These are phyloP conservation scores for Cremastinae sp. DNA, from an alignment of 2,888 invertebrate species.

Conservation along the genomic window DNA sequence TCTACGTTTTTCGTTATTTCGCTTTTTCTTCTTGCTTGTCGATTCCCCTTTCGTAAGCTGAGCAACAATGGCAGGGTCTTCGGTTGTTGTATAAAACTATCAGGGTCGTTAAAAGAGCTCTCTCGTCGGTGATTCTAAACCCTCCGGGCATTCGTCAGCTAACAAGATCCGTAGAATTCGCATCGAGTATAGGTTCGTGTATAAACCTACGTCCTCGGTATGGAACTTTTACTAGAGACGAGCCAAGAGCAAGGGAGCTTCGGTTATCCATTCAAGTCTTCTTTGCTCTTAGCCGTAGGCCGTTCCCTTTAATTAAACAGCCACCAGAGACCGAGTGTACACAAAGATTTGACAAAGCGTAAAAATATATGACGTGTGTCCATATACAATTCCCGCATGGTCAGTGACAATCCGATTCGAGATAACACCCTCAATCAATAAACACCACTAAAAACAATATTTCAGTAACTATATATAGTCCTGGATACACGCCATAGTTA, in stretches of 20 bases:
- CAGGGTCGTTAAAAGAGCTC: constrained; percentile 50
- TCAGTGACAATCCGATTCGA: not conserved
- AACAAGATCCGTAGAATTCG: constrained; percentile 62
- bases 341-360: not conserved
- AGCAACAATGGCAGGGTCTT: not conserved
- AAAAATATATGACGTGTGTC: not conserved
- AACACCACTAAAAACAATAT: too few relatives aligned
- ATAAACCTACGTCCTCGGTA: constrained; percentile 7
- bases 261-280: constrained; percentile 35
- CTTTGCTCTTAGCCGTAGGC: constrained; percentile 55
- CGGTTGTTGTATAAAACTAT: constrained; percentile 51
- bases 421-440: not conserved
- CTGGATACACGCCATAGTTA: too few relatives aligned
- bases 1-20: not conserved
- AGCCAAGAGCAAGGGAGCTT: constrained; percentile 24
- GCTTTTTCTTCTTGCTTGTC: constrained; percentile 8
- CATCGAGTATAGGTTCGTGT: constrained; percentile 17
- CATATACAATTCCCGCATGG: not conserved
- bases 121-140: constrained; percentile 32
- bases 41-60: not conserved
- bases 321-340: constrained; percentile 20
- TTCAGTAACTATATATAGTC: too few relatives aligned
- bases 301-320: constrained; percentile 62
- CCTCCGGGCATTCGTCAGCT: constrained; percentile 62
- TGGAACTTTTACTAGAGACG: not conserved